A percentile compares a stretch with the other conserved stretches of the same genome.
phyloP scores from a whole-genome alignment of 2,113 vertebrate genomes.

The Mustela lutreola region DNA sequence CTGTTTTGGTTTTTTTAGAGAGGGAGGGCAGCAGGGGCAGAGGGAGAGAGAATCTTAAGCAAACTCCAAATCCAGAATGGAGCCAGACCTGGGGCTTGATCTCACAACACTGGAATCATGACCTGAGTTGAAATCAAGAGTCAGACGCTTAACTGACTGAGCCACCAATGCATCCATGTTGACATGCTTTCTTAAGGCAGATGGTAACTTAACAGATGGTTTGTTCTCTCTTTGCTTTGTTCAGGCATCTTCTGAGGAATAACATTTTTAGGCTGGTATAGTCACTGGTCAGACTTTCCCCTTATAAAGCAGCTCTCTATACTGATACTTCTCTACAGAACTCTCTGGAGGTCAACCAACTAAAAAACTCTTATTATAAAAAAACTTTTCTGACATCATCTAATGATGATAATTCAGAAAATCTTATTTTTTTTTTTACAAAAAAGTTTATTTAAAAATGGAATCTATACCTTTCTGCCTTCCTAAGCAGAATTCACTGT shows the following conservation, averaged over 20 bases:
- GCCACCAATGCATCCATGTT: no score
- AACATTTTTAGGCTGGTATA: not conserved
- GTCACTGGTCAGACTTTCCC: not conserved
- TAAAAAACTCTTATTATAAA: not conserved
- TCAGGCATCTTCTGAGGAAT: not conserved
- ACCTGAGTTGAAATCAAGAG: no score
- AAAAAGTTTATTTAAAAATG: slow-evolving; percentile 31
- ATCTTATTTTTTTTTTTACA: not conserved
- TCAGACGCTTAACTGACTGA: no score
- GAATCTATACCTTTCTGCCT: not conserved
- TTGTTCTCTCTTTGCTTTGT: not conserved
- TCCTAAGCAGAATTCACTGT: not conserved
- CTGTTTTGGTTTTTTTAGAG: not conserved
- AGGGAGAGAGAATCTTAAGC: not conserved
- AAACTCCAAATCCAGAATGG: not conserved
- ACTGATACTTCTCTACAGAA: not conserved
- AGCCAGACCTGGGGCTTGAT: not conserved
- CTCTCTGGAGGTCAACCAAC: not conserved
- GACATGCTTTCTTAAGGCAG: not conserved
- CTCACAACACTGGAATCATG: not conserved
- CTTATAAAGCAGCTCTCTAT: not conserved
- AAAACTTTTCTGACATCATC: not conserved
- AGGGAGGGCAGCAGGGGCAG: not conserved
- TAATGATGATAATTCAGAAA: not conserved
- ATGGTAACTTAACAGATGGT: not conserved